These are phyloP conservation scores for Raphicerus campestris DNA, from an alignment of 2,113 vertebrate genomes.

Conservation along the genomic window DNA sequence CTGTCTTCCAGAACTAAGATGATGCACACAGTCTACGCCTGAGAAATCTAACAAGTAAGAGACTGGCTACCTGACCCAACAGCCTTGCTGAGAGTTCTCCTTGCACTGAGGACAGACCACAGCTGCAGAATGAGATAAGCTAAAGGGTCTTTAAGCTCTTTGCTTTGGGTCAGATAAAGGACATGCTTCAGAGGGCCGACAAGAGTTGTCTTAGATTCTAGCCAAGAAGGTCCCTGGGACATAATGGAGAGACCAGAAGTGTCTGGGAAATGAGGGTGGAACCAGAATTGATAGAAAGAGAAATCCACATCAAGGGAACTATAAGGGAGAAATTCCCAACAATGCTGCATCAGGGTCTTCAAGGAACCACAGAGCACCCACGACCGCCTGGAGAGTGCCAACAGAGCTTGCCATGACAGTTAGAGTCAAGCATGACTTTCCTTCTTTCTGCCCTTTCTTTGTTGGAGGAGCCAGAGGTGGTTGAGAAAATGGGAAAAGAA, in stretches of 20 bases:
- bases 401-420: too few species aligned
- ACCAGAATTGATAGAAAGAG: neutral
- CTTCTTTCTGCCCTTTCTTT: neutral
- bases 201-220: neutral
- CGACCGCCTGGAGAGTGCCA: neutral
- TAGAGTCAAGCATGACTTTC: too few species aligned
- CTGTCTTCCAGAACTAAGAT: neutral
- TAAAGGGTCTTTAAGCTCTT: neutral
- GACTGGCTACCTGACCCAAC: neutral
- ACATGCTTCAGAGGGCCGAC: neutral
- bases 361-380: neutral
- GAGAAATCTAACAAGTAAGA: neutral
- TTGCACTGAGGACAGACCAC: neutral
- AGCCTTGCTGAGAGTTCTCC: neutral
- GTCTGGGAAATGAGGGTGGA: neutral
- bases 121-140: neutral
- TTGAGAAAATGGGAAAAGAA: neutral
- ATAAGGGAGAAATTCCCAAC: too few species aligned
- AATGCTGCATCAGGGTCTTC: neutral
- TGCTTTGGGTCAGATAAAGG: neutral
- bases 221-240: neutral
- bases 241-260: neutral
- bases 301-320: neutral
- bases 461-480: neutral
- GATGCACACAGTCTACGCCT: neutral